Conservation (phyloP, 2,888 invertebrate species). For the Fissipunctia ypsillon region DNA sequence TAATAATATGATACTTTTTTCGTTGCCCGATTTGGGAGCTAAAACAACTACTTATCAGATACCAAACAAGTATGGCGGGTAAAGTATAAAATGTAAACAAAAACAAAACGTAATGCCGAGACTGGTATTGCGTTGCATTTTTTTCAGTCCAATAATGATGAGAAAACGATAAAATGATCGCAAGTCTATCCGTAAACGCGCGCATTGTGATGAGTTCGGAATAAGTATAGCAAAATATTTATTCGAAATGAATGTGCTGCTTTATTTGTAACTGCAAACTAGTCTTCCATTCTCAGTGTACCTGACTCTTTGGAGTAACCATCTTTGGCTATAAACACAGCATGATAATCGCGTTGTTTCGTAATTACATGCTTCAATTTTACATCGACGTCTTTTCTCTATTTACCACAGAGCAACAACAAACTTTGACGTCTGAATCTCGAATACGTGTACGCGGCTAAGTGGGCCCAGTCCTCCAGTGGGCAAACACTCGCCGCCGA, state of each 20-base stretch:
- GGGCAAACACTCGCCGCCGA: slow-evolving; percentile 80
- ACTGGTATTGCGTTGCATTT: slow-evolving; percentile 50
- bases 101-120: slow-evolving; percentile 52
- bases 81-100: slow-evolving; percentile 56
- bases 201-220: slow-evolving; percentile 33
- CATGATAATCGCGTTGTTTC: slow-evolving; percentile 7
- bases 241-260: slow-evolving; percentile 10
- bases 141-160: slow-evolving; percentile 47
- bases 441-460: slow-evolving; percentile 44
- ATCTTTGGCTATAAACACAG: not conserved
- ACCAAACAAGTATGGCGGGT: slow-evolving; percentile 50
- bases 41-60: slow-evolving; percentile 45
- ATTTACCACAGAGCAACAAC: slow-evolving; percentile 12
- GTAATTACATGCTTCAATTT: not conserved
- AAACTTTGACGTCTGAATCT: slow-evolving; percentile 34
- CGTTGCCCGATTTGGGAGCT: slow-evolving; percentile 44
- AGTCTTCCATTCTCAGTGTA: not conserved
- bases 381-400: not conserved
- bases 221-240: slow-evolving; percentile 33
- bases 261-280: slow-evolving; percentile 24
- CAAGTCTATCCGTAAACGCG: slow-evolving; percentile 38
- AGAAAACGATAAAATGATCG: slow-evolving; percentile 49
- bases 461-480: slow-evolving; percentile 67
- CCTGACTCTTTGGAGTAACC: slow-evolving; percentile 1
- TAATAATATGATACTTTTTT: slow-evolving; percentile 50